Conservation (phyloP, 1,140 invertebrate genomes). For the Armadillidium nasatum region DNA sequence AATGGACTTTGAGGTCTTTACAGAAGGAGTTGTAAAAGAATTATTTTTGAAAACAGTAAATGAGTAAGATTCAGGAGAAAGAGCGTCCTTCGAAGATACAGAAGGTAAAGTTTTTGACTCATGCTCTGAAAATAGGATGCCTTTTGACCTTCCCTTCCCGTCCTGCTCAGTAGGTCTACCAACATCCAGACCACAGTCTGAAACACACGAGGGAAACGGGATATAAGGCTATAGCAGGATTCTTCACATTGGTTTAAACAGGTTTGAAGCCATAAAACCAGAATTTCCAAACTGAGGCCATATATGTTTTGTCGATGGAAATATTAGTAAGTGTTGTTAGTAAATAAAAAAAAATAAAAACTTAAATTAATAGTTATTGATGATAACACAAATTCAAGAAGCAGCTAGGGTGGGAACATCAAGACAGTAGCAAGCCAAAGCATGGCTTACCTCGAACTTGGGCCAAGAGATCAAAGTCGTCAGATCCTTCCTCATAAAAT, state of each 20-base stretch:
- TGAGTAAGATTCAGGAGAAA: slow-evolving; percentile 27
- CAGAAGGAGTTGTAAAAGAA: neutral
- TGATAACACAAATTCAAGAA: slow-evolving; percentile 6
- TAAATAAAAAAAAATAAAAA: slow-evolving; percentile 1
- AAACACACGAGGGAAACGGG: slow-evolving; percentile 40
- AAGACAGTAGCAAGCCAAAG: slow-evolving; percentile 43
- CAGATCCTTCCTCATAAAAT: slow-evolving; percentile 32
- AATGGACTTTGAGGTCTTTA: slow-evolving; percentile 1
- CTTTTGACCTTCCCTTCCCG: slow-evolving; percentile 40
- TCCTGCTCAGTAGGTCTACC: slow-evolving; percentile 38
- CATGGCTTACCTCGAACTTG: slow-evolving; percentile 45
- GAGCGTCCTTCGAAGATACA: neutral
- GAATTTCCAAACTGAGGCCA: neutral
- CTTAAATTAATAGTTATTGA: neutral
- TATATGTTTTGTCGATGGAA: neutral
- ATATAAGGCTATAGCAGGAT: neutral
- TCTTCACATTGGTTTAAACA: slow-evolving; percentile 1
- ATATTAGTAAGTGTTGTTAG: slow-evolving; percentile 1
- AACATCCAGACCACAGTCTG: slow-evolving; percentile 42
- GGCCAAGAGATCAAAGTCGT: slow-evolving; percentile 45
- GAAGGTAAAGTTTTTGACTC: slow-evolving; percentile 30
- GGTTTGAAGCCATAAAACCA: neutral
- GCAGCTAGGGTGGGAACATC: slow-evolving; percentile 19
- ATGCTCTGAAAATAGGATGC: slow-evolving; percentile 41
- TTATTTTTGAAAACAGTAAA: slow-evolving; percentile 17